A percentile compares a stretch with the other conserved stretches of the same genome.
phyloP scores from a whole-genome alignment of 2,113 vertebrate genomes.

The Rhea pennata region DNA sequence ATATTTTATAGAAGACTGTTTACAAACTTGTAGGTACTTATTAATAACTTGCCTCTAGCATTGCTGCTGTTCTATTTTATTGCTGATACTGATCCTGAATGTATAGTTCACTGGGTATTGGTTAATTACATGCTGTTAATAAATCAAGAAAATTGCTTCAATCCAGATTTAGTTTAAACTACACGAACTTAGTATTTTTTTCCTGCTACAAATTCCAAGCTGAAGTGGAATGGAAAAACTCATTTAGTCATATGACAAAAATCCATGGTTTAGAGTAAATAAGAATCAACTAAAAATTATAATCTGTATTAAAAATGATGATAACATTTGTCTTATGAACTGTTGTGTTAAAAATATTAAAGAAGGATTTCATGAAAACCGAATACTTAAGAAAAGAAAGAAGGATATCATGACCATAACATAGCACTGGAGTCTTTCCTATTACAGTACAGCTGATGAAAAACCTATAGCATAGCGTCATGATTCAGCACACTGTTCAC shows the following conservation, averaged over 20 bases:
- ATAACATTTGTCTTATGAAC: not conserved
- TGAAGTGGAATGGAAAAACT: not conserved
- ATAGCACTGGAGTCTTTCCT: not conserved
- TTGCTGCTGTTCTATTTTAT: not conserved
- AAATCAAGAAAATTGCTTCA: not conserved
- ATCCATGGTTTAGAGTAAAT: not conserved
- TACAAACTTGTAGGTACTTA: not conserved
- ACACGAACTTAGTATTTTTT: not conserved
- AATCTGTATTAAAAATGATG: not conserved
- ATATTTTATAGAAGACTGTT: not conserved
- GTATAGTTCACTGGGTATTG: not conserved
- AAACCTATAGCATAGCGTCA: not conserved
- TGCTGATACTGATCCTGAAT: not conserved
- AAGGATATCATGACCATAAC: not conserved
- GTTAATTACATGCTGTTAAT: not conserved
- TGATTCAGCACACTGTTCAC: constrained; percentile 10
- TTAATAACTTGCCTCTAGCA: not conserved
- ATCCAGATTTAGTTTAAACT: not conserved
- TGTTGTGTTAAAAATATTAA: not conserved
- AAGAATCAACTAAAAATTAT: not conserved
- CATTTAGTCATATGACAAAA: not conserved
- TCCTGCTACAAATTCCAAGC: not conserved
- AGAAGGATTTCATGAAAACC: not conserved
- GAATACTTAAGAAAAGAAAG: not conserved
- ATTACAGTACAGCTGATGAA: not conserved